Percentiles rank a stretch among this genome's conserved stretches.
Conservation (phyloP, 2,888 invertebrate species). For the Hirtodrosophila histrioides region DNA sequence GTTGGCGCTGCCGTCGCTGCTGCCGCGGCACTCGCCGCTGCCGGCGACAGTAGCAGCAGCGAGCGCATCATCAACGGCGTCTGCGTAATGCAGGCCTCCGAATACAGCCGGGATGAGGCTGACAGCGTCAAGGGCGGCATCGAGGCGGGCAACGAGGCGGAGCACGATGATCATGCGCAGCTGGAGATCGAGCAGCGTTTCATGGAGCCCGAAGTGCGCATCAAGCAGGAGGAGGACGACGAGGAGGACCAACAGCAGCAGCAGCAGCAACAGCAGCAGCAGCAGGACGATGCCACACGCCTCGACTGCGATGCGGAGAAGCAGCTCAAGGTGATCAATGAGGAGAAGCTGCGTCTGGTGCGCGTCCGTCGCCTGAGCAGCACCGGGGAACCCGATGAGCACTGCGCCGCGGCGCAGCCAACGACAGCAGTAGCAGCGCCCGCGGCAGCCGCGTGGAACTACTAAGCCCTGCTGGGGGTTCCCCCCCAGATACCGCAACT, state of each 20-base stretch:
- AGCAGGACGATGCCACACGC: slow-evolving; percentile 10
- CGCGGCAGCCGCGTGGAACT: slow-evolving; percentile 64
- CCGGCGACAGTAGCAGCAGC: slow-evolving; percentile 86
- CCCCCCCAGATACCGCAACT: background rate
- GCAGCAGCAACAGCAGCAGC: slow-evolving; percentile 19
- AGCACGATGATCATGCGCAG: slow-evolving; percentile 67
- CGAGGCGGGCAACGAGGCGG: slow-evolving; percentile 51
- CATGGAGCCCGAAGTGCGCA: slow-evolving; percentile 83
- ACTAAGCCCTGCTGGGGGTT: slow-evolving; percentile 39
- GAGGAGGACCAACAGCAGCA: slow-evolving; percentile 67
- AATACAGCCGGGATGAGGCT: slow-evolving; percentile 85
- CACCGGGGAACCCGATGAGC: slow-evolving; percentile 58
- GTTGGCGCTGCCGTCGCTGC: slow-evolving; percentile 35
- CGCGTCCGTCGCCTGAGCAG: slow-evolving; percentile 77
- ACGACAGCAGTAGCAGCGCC: slow-evolving; percentile 42
- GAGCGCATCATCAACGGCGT: slow-evolving; percentile 97
- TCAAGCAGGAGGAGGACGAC: slow-evolving; percentile 82
- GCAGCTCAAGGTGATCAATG: slow-evolving; percentile 72
- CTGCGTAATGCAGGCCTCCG: slow-evolving; percentile 94
- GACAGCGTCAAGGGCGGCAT: slow-evolving; percentile 86
- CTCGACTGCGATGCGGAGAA: slow-evolving; percentile 54
- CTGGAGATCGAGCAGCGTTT: slow-evolving; percentile 81
- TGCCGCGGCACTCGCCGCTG: slow-evolving; percentile 28
- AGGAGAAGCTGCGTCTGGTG: slow-evolving; percentile 81
- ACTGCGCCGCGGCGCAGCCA: slow-evolving; percentile 29